These are phyloP conservation scores for Laticauda colubrina DNA, from an alignment of 2,113 vertebrate genomes.

Conservation along the genomic window DNA sequence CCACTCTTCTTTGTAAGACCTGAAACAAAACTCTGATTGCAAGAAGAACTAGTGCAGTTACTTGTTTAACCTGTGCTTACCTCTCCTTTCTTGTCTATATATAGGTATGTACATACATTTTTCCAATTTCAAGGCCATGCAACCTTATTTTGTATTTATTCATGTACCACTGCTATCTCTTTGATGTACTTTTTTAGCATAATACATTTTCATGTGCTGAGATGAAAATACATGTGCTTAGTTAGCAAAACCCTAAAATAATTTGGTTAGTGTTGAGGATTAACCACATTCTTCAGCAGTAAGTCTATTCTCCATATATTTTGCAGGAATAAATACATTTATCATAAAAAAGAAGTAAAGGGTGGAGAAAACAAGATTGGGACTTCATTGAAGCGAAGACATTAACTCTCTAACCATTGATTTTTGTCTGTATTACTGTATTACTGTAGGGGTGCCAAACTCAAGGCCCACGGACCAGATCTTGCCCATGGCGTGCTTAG, in stretches of 20 bases:
- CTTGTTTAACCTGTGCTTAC: neutral
- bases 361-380: neutral
- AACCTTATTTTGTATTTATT: neutral
- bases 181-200: neutral
- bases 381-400: neutral
- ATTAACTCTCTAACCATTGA: neutral
- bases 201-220: neutral
- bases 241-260: neutral
- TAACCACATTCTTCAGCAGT: neutral
- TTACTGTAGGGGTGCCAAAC: no score
- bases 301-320: neutral
- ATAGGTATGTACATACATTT: neutral
- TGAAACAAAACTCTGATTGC: neutral
- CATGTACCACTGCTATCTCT: neutral
- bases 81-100: neutral
- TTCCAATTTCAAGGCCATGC: neutral
- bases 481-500: no score
- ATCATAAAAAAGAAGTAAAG: neutral
- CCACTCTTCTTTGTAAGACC: neutral
- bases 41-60: neutral
- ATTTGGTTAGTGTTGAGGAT: neutral
- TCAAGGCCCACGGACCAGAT: no score
- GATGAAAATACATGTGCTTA: neutral
- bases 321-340: neutral
- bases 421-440: neutral